Evolutionary conservation across 2,113 vertebrate species (phyloP), one percentile per base, ranked within the genome.

Genomic region (Falco punctatus): DNA sequence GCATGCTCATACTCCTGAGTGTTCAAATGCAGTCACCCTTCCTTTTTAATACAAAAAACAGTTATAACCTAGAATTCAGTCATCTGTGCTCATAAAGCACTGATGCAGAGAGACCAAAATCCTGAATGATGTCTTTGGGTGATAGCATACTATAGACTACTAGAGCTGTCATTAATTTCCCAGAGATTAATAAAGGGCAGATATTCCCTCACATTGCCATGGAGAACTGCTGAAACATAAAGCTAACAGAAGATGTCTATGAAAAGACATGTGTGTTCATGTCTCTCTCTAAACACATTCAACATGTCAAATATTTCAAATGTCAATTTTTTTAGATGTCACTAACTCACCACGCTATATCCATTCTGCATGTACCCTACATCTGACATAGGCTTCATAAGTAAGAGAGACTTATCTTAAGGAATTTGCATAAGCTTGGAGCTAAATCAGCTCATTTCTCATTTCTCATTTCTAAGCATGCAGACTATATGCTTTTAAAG

Each of bases 281-380:
- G 32, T 55, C 22, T 57, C 30, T 81, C 81, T 80, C 26, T 54
- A 70, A 64, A 70, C 38, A 48, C 33, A 10, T 20, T 69, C 67
- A 59, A 67, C 13, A 46, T 11, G 16, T 33, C 70, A 81, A 59
- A 58, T 11, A 79, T 33, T 46, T 67, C 12, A 72, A 52, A 48
- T 42, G 7, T 15, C 18, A 75, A 3, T 11, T 49, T 81, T 69
- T 67, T 35, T n/a, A 70, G 38, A 52, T 48, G 21, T 24, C 62
- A 61, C 40, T n/a, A 46, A 22, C 33, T 81, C n/a, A 65, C 20
- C 38, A 38, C 15, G 27, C 42, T 40, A 24, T 1, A 17, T 22
- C 38, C 4, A 6, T 17, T 32, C 27, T 28, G 1, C 6, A 15
- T 6, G 5, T 19, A 40, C 20, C 27, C 27, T 48, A 1, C 12